A percentile compares a stretch with the other conserved stretches of the same genome.
phyloP scores from a whole-genome alignment of 2,797 vertebrate species.

The Thripadectes ignobilis region DNA sequence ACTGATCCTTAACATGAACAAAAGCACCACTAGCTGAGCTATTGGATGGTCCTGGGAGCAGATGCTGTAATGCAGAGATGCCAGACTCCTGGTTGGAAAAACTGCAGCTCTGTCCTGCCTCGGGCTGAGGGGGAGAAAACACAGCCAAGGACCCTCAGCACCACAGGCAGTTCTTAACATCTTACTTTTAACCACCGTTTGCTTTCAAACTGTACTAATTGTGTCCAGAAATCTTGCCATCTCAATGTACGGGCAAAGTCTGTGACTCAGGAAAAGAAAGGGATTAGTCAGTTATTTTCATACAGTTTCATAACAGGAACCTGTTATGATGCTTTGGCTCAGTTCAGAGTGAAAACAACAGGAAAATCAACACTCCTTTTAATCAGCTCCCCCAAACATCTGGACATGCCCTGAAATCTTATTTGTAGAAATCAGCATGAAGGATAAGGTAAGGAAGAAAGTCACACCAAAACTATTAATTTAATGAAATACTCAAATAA shows the following conservation, averaged over 20 bases:
- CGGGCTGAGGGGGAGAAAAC: background rate
- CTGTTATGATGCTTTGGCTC: background rate
- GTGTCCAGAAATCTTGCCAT: background rate
- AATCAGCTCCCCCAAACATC: background rate
- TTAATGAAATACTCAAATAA: background rate
- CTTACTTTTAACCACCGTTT: background rate
- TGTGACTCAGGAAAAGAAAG: background rate
- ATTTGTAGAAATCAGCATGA: background rate
- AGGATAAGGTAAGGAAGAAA: background rate
- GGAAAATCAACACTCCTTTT: background rate
- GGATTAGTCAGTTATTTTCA: background rate
- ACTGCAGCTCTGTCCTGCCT: background rate
- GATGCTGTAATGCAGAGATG: background rate
- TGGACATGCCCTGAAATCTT: fast-evolving
- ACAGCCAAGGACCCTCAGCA: background rate
- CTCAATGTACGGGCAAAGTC: background rate
- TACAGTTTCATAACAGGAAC: background rate
- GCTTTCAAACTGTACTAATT: background rate
- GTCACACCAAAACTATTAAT: background rate
- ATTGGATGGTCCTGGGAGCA: background rate
- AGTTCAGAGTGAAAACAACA: background rate
- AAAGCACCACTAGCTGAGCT: fast-evolving
- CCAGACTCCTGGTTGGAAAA: fast-evolving
- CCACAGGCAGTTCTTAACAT: background rate
- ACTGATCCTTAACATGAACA: background rate